These are phyloP conservation scores for Theropithecus gelada DNA, from an alignment of 2,113 vertebrate genomes.

Conservation along the genomic window DNA sequence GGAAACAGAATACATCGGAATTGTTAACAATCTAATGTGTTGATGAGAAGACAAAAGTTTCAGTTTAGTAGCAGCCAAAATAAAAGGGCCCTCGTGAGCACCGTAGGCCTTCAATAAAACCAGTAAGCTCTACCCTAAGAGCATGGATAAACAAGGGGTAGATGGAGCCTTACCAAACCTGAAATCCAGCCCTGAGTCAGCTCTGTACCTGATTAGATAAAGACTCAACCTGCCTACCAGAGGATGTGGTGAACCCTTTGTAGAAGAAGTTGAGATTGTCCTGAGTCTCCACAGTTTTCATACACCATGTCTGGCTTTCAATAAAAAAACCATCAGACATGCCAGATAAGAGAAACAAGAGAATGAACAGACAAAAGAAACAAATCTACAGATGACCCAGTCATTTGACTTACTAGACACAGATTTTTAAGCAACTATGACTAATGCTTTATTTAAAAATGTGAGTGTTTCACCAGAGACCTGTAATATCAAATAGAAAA, in stretches of 20 bases:
- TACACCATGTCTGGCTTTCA: neutral
- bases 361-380: neutral
- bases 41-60: neutral
- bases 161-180: neutral
- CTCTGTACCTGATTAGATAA: neutral
- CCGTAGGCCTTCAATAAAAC: neutral
- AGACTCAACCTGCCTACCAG: neutral
- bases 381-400: neutral
- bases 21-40: neutral
- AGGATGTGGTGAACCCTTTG: neutral
- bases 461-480: neutral
- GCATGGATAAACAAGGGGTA: neutral
- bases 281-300: neutral
- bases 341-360: neutral
- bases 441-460: neutral
- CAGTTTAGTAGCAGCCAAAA: neutral
- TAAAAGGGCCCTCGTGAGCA: neutral
- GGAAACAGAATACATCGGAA: neutral
- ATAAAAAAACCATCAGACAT: neutral
- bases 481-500: neutral
- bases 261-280: neutral
- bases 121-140: neutral
- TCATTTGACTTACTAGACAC: neutral
- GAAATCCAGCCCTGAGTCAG: neutral
- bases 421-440: constrained; percentile 23